A percentile compares a stretch with the other conserved stretches of the same genome.
Evolutionary conservation across 2,888 invertebrate species (phyloP).

Genomic region (Panzeria rudis): DNA sequence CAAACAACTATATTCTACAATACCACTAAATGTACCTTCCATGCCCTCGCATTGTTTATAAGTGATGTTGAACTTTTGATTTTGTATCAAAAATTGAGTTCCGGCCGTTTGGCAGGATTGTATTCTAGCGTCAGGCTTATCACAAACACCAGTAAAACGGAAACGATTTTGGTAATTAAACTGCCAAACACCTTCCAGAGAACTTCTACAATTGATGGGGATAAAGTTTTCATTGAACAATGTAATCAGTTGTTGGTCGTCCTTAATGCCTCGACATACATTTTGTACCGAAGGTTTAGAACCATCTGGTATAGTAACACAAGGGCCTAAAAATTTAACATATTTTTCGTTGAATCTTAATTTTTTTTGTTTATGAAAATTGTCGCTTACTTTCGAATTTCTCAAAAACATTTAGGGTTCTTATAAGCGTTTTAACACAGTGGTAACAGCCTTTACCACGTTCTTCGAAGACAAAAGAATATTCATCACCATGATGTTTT

Average conservation of each 20-base stretch:
- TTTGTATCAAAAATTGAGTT: conserved; percentile 96
- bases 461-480: conserved; percentile 91
- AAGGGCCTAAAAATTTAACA: conserved; percentile 85
- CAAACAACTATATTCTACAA: conserved; percentile 95
- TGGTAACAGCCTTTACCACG: conserved; percentile 88
- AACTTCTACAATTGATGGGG: conserved; percentile 95
- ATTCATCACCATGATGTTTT: conserved; percentile 90
- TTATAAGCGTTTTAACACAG: conserved; percentile 92
- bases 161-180: conserved; percentile 96
- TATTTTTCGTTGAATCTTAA: background rate
- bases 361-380: background rate
- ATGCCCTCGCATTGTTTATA: conserved; percentile 95
- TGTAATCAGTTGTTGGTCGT: conserved; percentile 92
- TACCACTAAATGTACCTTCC: conserved; percentile 95
- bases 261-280: conserved; percentile 90
- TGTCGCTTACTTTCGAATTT: conserved; percentile 89
- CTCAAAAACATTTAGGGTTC: conserved; percentile 94
- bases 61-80: conserved; percentile 97
- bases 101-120: conserved; percentile 98
- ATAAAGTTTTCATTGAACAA: conserved; percentile 95
- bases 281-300: conserved; percentile 89
- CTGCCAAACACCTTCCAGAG: conserved; percentile 98
- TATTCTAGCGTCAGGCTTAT: conserved; percentile 94
- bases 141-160: conserved; percentile 96
- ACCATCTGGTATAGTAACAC: conserved; percentile 88